Percentiles rank a stretch among this genome's conserved stretches.
Evolutionary conservation across 2,797 vertebrate species (phyloP).

Genomic region (Halcyon smyrnensis): DNA sequence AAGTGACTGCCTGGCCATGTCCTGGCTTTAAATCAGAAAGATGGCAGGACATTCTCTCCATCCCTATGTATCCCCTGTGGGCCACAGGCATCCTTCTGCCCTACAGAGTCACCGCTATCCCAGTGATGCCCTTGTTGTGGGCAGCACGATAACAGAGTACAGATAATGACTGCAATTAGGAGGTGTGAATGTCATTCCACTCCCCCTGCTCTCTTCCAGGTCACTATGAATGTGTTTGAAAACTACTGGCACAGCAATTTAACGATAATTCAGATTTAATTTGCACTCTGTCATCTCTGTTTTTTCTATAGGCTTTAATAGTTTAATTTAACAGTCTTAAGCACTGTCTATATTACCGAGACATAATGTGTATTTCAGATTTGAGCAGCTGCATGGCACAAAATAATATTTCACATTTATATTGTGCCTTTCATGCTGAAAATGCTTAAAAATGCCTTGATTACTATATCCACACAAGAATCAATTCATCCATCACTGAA

Average conservation of each 20-base stretch:
- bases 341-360: conserved; percentile 48
- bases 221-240: conserved; percentile 49
- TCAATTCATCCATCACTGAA: conserved; percentile 56
- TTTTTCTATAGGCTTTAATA: conserved; percentile 57
- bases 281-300: conserved; percentile 61
- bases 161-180: conserved; percentile 49
- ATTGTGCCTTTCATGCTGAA: conserved; percentile 19
- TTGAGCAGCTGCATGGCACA: conserved; percentile 38
- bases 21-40: conserved; percentile 30
- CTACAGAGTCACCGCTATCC: not conserved
- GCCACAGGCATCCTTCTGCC: not conserved
- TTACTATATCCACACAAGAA: conserved; percentile 47
- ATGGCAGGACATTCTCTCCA: not conserved
- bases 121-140: conserved; percentile 29
- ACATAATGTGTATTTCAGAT: conserved; percentile 61
- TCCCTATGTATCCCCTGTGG: not conserved
- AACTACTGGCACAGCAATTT: conserved; percentile 58
- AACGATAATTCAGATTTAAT: conserved; percentile 65
- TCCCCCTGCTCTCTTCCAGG: conserved; percentile 44
- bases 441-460: conserved; percentile 40
- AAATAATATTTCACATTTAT: conserved; percentile 66
- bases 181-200: conserved; percentile 48
- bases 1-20: not conserved
- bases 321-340: conserved; percentile 67
- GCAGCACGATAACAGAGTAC: not conserved